phyloP scores from a whole-genome alignment of 2,113 vertebrate species.

The Manacus vitellinus region DNA sequence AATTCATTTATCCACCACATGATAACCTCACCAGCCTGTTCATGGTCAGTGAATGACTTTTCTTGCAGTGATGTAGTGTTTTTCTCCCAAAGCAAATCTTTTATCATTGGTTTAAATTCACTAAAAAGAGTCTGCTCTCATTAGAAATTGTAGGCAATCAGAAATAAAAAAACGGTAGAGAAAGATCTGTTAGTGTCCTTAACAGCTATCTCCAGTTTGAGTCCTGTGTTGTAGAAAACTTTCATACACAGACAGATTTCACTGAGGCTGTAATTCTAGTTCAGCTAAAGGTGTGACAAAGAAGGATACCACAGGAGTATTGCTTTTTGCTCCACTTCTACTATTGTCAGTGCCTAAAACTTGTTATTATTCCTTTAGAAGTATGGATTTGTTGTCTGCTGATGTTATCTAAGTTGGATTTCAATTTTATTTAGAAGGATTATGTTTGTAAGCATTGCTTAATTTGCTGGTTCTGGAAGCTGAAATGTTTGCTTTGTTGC shows the following conservation, averaged over 20 bases:
- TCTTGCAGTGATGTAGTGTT: not conserved
- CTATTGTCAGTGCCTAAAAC: not conserved
- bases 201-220: not conserved
- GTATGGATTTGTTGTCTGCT: not conserved
- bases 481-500: constrained; percentile 16
- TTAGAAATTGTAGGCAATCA: not conserved
- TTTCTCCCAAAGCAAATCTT: not conserved
- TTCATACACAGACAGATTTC: not conserved
- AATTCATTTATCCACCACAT: not conserved
- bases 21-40: not conserved
- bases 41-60: not conserved
- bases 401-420: not conserved
- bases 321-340: not conserved
- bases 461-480: not conserved
- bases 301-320: not conserved
- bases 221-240: not conserved
- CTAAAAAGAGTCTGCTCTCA: not conserved
- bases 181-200: not conserved
- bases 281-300: not conserved
- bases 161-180: not conserved
- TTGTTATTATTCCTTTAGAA: not conserved
- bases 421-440: constrained; percentile 26
- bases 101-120: not conserved
- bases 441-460: not conserved
- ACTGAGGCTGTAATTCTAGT: not conserved